A percentile compares a stretch with the other conserved stretches of the same genome.
These are phyloP conservation scores for Ormyrus labotus DNA, from an alignment of 2,888 invertebrate genomes.

Conservation along the genomic window DNA sequence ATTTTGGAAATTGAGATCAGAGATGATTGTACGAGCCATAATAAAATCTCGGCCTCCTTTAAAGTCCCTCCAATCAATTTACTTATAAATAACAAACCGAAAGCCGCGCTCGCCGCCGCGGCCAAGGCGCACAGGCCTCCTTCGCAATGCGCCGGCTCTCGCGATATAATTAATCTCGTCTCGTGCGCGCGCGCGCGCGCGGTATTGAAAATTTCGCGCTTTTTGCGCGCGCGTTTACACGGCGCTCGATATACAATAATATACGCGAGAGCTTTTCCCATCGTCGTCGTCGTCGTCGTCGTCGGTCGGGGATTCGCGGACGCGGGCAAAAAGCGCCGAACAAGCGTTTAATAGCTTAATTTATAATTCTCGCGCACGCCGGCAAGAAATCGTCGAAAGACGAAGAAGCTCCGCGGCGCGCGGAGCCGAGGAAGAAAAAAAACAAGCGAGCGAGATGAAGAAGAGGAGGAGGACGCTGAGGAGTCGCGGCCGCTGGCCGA, in stretches of 20 bases:
- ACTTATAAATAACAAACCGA: not conserved
- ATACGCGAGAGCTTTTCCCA: slow-evolving; percentile 36
- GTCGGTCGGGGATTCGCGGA: not conserved
- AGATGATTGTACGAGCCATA: too few species aligned
- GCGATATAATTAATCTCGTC: slow-evolving; percentile 10
- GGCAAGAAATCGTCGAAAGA: slow-evolving; percentile 37
- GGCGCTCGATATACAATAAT: not conserved
- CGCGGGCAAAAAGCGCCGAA: slow-evolving; percentile 58
- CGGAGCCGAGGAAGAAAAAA: slow-evolving; percentile 13
- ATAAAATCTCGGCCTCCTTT: too few species aligned
- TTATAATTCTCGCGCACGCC: slow-evolving; percentile 70
- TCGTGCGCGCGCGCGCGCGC: slow-evolving; percentile 2
- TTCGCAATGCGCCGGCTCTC: too few species aligned
- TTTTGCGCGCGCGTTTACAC: slow-evolving; percentile 1
- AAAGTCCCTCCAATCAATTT: too few species aligned
- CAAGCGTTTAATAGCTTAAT: slow-evolving; percentile 73
- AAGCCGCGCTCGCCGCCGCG: too few species aligned
- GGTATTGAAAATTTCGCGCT: slow-evolving; percentile 38
- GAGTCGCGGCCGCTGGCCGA: slow-evolving; percentile 52
- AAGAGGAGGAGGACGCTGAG: slow-evolving; percentile 58
- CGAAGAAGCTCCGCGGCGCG: not conserved
- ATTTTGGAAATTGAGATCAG: too few species aligned
- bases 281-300: slow-evolving; percentile 10
- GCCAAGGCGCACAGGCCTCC: too few species aligned
- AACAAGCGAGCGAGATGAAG: slow-evolving; percentile 50